phyloP scores from a whole-genome alignment of 2,797 vertebrate species.

The Alosa sapidissima region DNA sequence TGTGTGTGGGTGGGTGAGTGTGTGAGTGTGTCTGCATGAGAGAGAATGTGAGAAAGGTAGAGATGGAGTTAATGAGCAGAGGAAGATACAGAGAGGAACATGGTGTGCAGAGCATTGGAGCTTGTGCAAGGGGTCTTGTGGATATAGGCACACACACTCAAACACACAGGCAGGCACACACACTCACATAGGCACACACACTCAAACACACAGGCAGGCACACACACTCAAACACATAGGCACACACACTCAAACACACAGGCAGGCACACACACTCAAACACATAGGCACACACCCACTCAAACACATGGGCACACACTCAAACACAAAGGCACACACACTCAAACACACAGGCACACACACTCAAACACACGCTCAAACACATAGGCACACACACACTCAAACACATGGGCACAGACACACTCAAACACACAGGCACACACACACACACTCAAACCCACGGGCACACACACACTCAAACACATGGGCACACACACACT shows the following conservation, averaged over 20 bases:
- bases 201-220: background rate
- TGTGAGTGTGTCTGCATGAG: background rate
- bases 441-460: background rate
- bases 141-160: background rate
- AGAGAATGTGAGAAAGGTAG: background rate
- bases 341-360: background rate
- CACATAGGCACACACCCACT: background rate
- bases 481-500: background rate
- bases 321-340: background rate
- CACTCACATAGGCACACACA: background rate
- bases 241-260: background rate
- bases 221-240: background rate
- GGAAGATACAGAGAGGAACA: background rate
- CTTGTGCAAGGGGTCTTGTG: background rate
- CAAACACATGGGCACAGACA: no score
- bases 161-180: no score
- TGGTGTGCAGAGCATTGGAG: constrained; percentile 1
- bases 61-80: background rate
- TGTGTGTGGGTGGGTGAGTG: constrained; percentile 7
- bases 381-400: background rate
- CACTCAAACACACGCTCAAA: background rate
- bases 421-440: no score
- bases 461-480: background rate
- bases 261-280: no score
- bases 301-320: background rate